phyloP scores from a whole-genome alignment of 1,140 invertebrate species.

The Chrysopa pallens region DNA sequence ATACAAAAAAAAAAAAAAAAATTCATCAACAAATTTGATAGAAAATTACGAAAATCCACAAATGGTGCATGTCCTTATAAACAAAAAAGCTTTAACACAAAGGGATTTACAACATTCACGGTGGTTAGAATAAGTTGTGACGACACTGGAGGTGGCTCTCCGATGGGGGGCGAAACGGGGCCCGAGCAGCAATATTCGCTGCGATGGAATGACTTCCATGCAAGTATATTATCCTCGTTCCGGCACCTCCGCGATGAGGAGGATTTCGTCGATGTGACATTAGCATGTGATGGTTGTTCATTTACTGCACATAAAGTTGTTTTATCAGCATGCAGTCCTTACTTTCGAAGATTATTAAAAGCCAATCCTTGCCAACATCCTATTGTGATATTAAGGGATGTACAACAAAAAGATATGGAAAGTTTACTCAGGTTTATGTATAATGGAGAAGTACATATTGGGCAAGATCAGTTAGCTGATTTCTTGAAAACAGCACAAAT shows the following conservation, averaged over 20 bases:
- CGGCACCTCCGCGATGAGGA: conserved; percentile 66
- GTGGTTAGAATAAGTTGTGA: conserved; percentile 1
- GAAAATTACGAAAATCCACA: too few species aligned
- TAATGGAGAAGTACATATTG: conserved; percentile 82
- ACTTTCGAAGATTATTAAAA: conserved; percentile 75
- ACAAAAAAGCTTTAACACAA: too few species aligned
- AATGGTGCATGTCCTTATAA: too few species aligned
- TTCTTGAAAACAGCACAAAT: conserved; percentile 81
- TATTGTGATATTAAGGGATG: conserved; percentile 79
- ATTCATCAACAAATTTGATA: too few species aligned
- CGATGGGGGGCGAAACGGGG: conserved; percentile 33
- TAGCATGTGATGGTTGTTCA: conserved; percentile 75
- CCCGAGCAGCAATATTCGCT: conserved; percentile 78
- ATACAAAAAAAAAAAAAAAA: too few species aligned
- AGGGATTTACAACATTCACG: background rate
- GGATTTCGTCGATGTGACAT: conserved; percentile 80
- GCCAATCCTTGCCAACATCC: conserved; percentile 88
- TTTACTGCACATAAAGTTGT: conserved; percentile 84
- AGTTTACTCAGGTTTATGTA: conserved; percentile 87
- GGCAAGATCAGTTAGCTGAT: conserved; percentile 72
- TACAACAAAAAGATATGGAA: conserved; percentile 75
- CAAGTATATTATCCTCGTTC: conserved; percentile 73
- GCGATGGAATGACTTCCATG: conserved; percentile 85
- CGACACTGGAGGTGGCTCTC: conserved; percentile 4
- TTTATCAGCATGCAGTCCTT: conserved; percentile 79